Base-by-base conservation (phyloP, 2,888 invertebrate genomes). In the Oscheius onirici region DNA sequence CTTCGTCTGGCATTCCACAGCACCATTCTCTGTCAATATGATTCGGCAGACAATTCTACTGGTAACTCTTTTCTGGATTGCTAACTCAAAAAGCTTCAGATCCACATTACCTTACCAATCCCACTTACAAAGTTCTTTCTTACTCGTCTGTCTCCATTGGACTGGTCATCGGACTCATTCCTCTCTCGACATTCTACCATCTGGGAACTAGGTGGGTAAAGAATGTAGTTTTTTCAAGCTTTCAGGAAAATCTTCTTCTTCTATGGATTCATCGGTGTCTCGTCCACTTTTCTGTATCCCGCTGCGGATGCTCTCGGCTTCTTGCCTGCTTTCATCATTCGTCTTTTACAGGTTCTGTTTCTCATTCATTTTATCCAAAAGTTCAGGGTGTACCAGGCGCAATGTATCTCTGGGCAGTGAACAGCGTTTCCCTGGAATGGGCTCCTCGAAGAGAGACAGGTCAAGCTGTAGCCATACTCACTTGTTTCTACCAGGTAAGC, bases 1-100 rank as follows among this genome's bases (percentile, higher is more conserved):
- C 73, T 76, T 17, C 73, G 78, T 43, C 61, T 78, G n/a, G 73
- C 78, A 8, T 78, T 78, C 58, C 76, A 78, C 55, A 70, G 75
- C 0, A 78, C 78, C 26, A 76, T 78, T 55, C 69, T 78, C 43
- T 76, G 78, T 52, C 76, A 78, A 65, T 46, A 71, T 40, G 74
- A 76, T 61, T 24, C 66, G n/a, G 75, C 63, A 24, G 74, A 74
- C 71, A 70, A 51, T 8, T 26, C 26, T 49, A 8, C 44, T 34
- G 49, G 49, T 49, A 49, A 17, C 8, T 17, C 24, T 34, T 34
- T 2, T 24, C 24, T 1, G 24, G 11, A 24, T 24, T 55, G 24
- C 20, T 11, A 22, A 3, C 24, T 44, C 22, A 11, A 41, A 52
- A 54, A 15, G 43, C 6, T 75, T 52, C 43, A 78, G 78, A 74